Percentiles rank a stretch among this genome's conserved stretches.
Conservation (phyloP, 2,888 invertebrate genomes). For the Noctua janthina region DNA sequence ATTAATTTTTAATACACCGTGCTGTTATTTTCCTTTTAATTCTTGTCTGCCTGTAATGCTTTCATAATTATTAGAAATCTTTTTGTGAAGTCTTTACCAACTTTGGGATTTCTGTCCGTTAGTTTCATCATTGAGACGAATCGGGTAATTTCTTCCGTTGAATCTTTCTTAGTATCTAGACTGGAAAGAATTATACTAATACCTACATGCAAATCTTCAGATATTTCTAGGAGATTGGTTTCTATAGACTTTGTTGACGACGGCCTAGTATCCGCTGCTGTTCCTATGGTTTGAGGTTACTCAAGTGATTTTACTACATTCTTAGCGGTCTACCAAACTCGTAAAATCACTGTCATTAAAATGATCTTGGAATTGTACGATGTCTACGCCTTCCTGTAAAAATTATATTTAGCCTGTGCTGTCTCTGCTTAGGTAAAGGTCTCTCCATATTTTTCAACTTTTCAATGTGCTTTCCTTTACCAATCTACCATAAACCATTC, state of each 20-base stretch:
- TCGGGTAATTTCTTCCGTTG: constrained; percentile 43
- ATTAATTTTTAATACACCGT: constrained; percentile 59
- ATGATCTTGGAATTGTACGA: constrained; percentile 30
- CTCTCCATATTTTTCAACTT: background rate
- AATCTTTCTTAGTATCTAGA: constrained; percentile 50
- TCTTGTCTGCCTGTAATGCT: constrained; percentile 45
- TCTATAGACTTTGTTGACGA: background rate
- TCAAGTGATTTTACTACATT: constrained; percentile 28
- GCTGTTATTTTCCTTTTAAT: constrained; percentile 53
- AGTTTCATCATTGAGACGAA: constrained; percentile 56
- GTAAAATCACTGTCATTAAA: constrained; percentile 36
- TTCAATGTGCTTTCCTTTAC: background rate
- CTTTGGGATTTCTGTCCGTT: constrained; percentile 48
- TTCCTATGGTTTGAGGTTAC: constrained; percentile 34
- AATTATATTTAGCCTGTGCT: background rate
- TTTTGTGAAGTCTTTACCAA: constrained; percentile 42
- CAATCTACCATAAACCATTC: background rate
- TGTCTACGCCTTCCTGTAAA: constrained; percentile 8
- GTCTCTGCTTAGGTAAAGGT: background rate
- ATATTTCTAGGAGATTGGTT: background rate
- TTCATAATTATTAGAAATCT: constrained; percentile 61
- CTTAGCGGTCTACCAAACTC: constrained; percentile 37
- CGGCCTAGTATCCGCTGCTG: constrained; percentile 1
- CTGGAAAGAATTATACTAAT: constrained; percentile 50
- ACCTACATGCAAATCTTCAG: constrained; percentile 37